Conservation (phyloP, 2,888 invertebrate genomes). For the Bhutanitis thaidina region DNA sequence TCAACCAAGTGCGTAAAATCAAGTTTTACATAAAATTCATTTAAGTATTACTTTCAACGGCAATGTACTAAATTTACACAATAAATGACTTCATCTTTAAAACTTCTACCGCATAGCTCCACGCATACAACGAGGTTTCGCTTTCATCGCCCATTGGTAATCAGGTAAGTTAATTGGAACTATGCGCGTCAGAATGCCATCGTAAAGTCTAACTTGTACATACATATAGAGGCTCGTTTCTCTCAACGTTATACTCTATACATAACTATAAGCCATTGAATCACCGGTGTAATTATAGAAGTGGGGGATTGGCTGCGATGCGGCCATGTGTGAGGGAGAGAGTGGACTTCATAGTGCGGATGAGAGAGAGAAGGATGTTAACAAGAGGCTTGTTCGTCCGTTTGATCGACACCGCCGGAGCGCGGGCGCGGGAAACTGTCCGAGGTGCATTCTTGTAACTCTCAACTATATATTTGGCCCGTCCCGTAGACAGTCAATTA, state of each 20-base stretch:
- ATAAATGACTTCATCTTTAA: background rate
- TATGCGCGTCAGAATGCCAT: slow-evolving; percentile 51
- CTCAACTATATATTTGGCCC: slow-evolving; percentile 77
- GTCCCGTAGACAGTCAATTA: slow-evolving; percentile 39
- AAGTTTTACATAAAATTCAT: background rate
- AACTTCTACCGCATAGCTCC: slow-evolving; percentile 3
- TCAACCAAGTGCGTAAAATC: background rate
- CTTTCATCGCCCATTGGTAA: slow-evolving; percentile 30
- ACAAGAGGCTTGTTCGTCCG: slow-evolving; percentile 78
- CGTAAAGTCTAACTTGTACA: slow-evolving; percentile 65
- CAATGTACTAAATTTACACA: slow-evolving; percentile 1
- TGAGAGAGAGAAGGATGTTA: slow-evolving; percentile 62
- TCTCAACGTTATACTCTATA: slow-evolving; percentile 68
- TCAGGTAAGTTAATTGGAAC: slow-evolving; percentile 57
- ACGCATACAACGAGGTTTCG: slow-evolving; percentile 14
- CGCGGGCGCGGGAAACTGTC: slow-evolving; percentile 72
- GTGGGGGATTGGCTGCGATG: slow-evolving; percentile 80
- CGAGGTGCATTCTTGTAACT: slow-evolving; percentile 76
- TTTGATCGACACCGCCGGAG: slow-evolving; percentile 78
- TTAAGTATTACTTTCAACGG: background rate
- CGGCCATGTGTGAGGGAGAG: slow-evolving; percentile 58
- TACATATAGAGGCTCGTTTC: slow-evolving; percentile 66
- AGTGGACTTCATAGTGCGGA: slow-evolving; percentile 39
- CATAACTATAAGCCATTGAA: slow-evolving; percentile 79
- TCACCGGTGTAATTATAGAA: slow-evolving; percentile 80